These are phyloP conservation scores for Sandelia bainsii DNA, from an alignment of 2,797 vertebrate genomes.

Conservation along the genomic window DNA sequence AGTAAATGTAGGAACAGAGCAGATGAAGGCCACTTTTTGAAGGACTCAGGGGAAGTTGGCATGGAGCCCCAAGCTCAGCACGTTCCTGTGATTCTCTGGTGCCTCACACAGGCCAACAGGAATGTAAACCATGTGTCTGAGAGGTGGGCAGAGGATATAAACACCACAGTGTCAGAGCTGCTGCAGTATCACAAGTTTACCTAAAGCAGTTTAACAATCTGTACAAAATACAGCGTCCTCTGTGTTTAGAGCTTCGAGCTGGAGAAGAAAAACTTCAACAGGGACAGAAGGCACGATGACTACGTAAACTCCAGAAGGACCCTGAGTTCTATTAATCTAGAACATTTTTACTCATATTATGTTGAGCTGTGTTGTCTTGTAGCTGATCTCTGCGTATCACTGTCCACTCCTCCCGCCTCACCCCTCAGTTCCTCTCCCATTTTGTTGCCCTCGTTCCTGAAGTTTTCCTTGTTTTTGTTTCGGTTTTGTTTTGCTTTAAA, in stretches of 20 bases:
- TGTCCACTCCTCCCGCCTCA: constrained; percentile 38
- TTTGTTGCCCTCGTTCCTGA: constrained; percentile 63
- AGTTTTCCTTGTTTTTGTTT: constrained; percentile 31
- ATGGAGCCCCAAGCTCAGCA: constrained; percentile 32
- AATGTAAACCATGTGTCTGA: constrained; percentile 52
- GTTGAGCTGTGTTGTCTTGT: neutral
- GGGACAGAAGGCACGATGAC: no score
- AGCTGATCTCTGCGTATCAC: constrained; percentile 18
- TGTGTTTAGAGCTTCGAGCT: neutral
- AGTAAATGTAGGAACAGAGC: neutral
- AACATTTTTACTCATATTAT: neutral
- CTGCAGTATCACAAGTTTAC: no score
- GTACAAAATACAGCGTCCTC: no score
- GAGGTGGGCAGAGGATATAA: neutral
- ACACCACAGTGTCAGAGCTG: neutral
- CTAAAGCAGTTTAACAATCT: neutral
- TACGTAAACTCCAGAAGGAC: no score
- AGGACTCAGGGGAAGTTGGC: constrained; percentile 7
- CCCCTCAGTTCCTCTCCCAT: constrained; percentile 56
- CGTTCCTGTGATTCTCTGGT: constrained; percentile 54
- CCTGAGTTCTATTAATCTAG: no score
- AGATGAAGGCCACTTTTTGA: neutral
- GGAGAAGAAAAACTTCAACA: neutral
- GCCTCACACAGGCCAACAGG: constrained; percentile 44
- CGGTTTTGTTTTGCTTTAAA: neutral